Evolutionary conservation across 2,888 invertebrate species (phyloP), one percentile per base, ranked within the genome.

Genomic region (Thyatira batis): DNA sequence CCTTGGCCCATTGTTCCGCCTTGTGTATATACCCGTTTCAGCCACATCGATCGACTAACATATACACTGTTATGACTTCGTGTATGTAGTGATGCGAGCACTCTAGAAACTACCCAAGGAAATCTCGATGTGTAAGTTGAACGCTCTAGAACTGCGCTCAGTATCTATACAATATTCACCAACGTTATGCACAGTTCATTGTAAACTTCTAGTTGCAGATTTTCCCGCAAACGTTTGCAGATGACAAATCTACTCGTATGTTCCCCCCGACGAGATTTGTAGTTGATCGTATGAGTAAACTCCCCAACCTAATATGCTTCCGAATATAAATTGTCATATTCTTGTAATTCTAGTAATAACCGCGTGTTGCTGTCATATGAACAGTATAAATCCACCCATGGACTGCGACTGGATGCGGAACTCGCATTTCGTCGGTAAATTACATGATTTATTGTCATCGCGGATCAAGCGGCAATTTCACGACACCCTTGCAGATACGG

Each of bases 361-460:
- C 75, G 77, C 78, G 73, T 86, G 82, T 80, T 60, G 72, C 80
- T 88, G 86, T 86, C 87, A 85, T 77, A 73, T 73, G 76, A 78
- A 79, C 80, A 72, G 71, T 71, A 73, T 76, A 87, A 88, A 87
- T 82, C 85, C 80, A 81, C 78, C 78, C 80, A 71, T 67, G 73
- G 73, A 65, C 69, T 71, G 65, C 65, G 68, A 61, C 72, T 66
- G 71, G 71, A 73, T 67, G 67, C 76, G 74, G 80, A 83, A 80
- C 80, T 73, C 82, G 78, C 77, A 72, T 82, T 82, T 80, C 80
- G 82, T 80, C 85, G 84, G 87, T 81, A 88, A 89, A 90, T 90
- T 88, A 89, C 74, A 85, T 89, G 90, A 91, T 91, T 91, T 90
- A 91, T 90, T 89, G 84, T 88, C 84, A 84, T 84, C 74, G 73